Base-by-base conservation (phyloP, 1,140 invertebrate genomes). In the Glossosoma conforme region DNA sequence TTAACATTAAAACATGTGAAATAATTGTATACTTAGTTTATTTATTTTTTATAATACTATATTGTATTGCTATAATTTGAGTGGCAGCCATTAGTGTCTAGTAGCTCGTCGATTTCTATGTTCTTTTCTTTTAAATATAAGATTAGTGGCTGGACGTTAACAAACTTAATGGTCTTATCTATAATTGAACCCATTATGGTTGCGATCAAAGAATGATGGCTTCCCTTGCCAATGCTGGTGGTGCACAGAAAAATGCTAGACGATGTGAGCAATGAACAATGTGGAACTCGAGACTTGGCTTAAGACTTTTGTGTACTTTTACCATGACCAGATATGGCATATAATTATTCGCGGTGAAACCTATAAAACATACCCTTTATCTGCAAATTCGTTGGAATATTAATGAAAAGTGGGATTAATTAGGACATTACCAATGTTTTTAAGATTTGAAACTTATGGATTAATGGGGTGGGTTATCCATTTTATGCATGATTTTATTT, bases 41-140 rank as follows among this genome's bases (percentile, higher is more conserved):
- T 14, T 17, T 37, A 37, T 42, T 33, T 19, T 42, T 50, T 42
- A 37, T 55, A 55, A 55, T 50, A 50, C 53, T 51, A 56, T 30
- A 30, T 52, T 44, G 44, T 56, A 56, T 56, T 56, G 54, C 54
- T 56, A 51, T 51, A 52, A 43, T 41, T 56, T 52, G 54, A 56
- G 54, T 51, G 47, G 44, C 35, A 56, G 54, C 54, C n/a, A n/a
- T 56, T 51, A 44, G 22, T 50, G 53, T 51, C 46, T 47, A 56
- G 42, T 40, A 56, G 48, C 48, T 28, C 40, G 32, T 47, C 21
- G 19, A 33, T 41, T 50, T 44, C 44, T 35, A 42, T 44, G n/a
- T n/a, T n/a, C n/a, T n/a, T n/a, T n/a, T n/a, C n/a, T n/a, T n/a
- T n/a, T n/a, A 44, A 36, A 35, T 54, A 55, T 38, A 35, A 55